phyloP scores from a whole-genome alignment of 2,797 vertebrate species.

The Cetoscarus ocellatus region DNA sequence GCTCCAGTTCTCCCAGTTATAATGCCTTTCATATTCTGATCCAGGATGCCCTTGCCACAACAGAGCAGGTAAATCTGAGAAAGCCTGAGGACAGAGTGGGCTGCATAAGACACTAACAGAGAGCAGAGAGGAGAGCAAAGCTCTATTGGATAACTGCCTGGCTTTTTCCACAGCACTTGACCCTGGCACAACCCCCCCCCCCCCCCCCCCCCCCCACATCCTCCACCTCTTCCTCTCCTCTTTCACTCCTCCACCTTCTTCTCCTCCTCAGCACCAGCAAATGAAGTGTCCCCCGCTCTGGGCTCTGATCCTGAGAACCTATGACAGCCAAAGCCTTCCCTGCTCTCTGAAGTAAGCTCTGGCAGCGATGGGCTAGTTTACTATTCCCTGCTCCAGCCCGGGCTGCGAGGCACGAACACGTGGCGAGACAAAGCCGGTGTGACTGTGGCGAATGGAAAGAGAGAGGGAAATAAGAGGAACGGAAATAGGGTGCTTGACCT shows the following conservation, averaged over 20 bases:
- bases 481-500: conserved; percentile 53
- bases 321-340: conserved; percentile 74
- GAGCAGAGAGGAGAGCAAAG: conserved; percentile 66
- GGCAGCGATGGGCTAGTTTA: conserved; percentile 66
- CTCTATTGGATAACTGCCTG: conserved; percentile 72
- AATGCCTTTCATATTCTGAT: conserved; percentile 74
- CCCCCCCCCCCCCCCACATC: conserved; percentile 2
- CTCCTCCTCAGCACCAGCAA: conserved; percentile 65
- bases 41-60: conserved; percentile 71
- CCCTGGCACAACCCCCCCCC: conserved; percentile 57
- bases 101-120: conserved; percentile 71
- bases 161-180: conserved; percentile 72
- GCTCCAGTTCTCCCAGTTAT: conserved; percentile 58
- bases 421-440: conserved; percentile 62
- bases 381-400: conserved; percentile 56
- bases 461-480: conserved; percentile 44
- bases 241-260: conserved; percentile 32
- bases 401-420: conserved; percentile 52
- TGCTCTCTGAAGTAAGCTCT: conserved; percentile 70
- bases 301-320: conserved; percentile 75
- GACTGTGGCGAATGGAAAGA: conserved; percentile 52
- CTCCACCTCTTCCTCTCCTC: conserved; percentile 4
- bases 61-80: conserved; percentile 61
- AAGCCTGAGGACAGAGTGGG: conserved; percentile 70
- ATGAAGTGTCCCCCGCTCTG: conserved; percentile 74